Evolutionary conservation across 2,797 vertebrate genomes (phyloP).

Genomic region (Spinus olivaceus): DNA sequence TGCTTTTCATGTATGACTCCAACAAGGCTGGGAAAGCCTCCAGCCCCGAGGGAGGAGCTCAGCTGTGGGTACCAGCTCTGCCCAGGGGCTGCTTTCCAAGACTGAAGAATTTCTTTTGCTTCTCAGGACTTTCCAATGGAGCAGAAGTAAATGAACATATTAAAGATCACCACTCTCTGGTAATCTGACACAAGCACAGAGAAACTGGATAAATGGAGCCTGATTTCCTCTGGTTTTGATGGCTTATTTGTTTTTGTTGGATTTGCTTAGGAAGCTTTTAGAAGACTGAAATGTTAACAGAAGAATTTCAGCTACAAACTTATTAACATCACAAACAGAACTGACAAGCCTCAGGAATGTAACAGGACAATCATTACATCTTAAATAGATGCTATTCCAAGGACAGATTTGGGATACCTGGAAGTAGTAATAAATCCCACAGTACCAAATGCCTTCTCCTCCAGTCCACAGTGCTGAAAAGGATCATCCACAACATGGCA

Average conservation of each 20-base stretch:
- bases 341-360: not conserved
- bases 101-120: not conserved
- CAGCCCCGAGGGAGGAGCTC: not conserved
- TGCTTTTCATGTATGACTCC: not conserved
- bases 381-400: not conserved
- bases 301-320: not conserved
- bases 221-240: not conserved
- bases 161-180: not conserved
- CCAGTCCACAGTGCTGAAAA: not conserved
- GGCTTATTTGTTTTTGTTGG: not conserved
- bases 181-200: rapidly evolving
- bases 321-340: not conserved
- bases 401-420: not conserved
- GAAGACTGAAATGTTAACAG: not conserved
- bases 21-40: not conserved
- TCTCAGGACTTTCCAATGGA: not conserved
- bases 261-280: not conserved
- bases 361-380: not conserved
- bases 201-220: not conserved
- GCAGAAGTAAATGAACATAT: not conserved
- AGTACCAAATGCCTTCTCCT: not conserved
- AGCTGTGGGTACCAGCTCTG: not conserved
- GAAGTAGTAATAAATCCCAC: not conserved
- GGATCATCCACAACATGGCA: not conserved
- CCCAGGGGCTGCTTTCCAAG: not conserved